Conservation (phyloP, 2,113 vertebrate species). For the Pontoporia blainvillei region DNA sequence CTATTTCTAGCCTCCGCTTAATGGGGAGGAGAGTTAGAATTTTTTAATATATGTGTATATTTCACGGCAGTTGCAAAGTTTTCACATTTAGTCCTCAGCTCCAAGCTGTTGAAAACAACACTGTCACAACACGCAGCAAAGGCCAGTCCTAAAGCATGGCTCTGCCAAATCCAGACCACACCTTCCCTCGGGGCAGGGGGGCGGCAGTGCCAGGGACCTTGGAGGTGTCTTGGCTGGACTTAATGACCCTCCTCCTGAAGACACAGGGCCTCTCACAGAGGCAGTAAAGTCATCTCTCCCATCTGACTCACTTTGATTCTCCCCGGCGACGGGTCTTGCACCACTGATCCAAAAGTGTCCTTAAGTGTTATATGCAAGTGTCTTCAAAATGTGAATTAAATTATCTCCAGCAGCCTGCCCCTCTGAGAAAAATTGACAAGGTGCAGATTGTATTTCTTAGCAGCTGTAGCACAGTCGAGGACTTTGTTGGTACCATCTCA, state of each 20-base stretch:
- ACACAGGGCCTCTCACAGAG: background rate
- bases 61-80: background rate
- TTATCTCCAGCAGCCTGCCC: background rate
- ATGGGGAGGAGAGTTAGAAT: background rate
- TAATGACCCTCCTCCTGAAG: background rate
- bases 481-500: background rate
- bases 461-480: background rate
- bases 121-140: background rate
- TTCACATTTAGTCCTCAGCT: background rate
- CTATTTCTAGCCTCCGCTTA: background rate
- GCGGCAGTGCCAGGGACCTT: no score
- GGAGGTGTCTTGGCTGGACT: background rate
- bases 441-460: background rate
- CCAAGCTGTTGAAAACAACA: background rate
- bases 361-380: background rate
- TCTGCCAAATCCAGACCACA: background rate
- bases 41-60: background rate
- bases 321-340: background rate
- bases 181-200: background rate
- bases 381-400: conserved; percentile 37
- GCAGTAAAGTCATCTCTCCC: background rate
- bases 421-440: background rate
- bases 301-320: background rate
- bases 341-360: background rate
- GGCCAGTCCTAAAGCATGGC: background rate